Conservation (phyloP, 2,888 invertebrate genomes). For the Melanchra persicariae region DNA sequence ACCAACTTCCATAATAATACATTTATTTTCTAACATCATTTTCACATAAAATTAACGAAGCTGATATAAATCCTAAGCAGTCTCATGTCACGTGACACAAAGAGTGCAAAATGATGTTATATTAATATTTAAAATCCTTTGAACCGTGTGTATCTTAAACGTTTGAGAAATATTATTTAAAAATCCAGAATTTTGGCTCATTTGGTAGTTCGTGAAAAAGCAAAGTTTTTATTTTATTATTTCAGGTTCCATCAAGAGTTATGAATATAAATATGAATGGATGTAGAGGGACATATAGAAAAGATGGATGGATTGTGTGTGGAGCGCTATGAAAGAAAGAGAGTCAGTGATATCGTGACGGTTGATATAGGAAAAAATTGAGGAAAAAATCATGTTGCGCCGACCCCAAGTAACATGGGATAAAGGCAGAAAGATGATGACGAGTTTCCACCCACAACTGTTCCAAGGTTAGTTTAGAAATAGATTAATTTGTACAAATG, state of each 20-base stretch:
- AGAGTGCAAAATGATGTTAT: conserved; percentile 9
- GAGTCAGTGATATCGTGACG: too few relatives aligned
- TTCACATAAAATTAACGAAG: not conserved
- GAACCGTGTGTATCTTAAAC: not conserved
- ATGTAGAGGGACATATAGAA: too few relatives aligned
- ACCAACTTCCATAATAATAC: not conserved
- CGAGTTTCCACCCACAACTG: not conserved
- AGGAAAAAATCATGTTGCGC: too few relatives aligned
- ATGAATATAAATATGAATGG: too few relatives aligned
- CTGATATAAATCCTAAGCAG: not conserved
- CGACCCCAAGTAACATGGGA: too few relatives aligned
- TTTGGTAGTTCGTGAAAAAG: not conserved
- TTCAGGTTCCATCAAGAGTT: too few relatives aligned
- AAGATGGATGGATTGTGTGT: too few relatives aligned
- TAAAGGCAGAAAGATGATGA: too few relatives aligned
- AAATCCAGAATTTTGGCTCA: too few relatives aligned
- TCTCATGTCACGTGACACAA: not conserved
- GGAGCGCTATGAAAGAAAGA: too few relatives aligned
- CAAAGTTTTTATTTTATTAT: not conserved
- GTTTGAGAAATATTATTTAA: not conserved
- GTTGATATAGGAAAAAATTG: too few relatives aligned
- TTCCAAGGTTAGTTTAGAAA: conserved; percentile 9
- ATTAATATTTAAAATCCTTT: conserved; percentile 1
- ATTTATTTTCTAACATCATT: not conserved
- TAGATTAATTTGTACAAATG: not conserved